Evolutionary conservation across 2,797 vertebrate species (phyloP).

Genomic region (Sebastes dallii): DNA sequence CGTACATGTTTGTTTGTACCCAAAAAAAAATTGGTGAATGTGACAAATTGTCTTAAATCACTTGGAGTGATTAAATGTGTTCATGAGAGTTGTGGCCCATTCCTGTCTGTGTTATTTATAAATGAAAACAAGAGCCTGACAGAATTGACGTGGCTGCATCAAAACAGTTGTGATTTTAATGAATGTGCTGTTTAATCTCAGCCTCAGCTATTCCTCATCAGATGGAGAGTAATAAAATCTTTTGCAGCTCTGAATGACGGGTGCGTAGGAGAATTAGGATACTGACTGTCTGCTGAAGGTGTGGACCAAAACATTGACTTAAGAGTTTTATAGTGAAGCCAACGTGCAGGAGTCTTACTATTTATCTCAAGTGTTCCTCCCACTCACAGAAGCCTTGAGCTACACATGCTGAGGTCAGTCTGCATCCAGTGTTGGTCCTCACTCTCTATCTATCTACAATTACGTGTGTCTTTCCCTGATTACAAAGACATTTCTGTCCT

Average conservation of each 20-base stretch:
- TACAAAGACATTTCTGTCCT: neutral
- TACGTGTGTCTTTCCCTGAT: constrained; percentile 12
- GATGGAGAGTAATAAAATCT: neutral
- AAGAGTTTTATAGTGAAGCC: constrained; percentile 33
- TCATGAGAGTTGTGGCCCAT: neutral
- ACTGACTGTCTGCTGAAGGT: constrained; percentile 28
- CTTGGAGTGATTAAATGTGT: neutral
- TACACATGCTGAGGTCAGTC: constrained; percentile 28
- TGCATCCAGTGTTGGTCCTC: neutral
- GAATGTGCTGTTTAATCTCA: neutral
- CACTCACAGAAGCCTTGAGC: constrained; percentile 56
- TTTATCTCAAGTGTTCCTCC: constrained; percentile 55
- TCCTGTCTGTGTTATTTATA: neutral
- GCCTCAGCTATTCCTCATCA: neutral
- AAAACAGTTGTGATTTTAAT: neutral
- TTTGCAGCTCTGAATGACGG: neutral
- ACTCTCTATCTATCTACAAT: neutral
- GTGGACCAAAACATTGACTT: constrained; percentile 32
- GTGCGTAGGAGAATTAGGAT: constrained; percentile 39
- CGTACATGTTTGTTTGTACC: neutral
- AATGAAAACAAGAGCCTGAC: neutral
- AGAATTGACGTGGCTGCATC: neutral
- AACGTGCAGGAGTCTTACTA: constrained; percentile 13
- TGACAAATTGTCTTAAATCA: neutral
- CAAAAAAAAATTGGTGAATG: neutral